phyloP scores from a whole-genome alignment of 1,140 invertebrate species.

The Drosophila mauritiana region DNA sequence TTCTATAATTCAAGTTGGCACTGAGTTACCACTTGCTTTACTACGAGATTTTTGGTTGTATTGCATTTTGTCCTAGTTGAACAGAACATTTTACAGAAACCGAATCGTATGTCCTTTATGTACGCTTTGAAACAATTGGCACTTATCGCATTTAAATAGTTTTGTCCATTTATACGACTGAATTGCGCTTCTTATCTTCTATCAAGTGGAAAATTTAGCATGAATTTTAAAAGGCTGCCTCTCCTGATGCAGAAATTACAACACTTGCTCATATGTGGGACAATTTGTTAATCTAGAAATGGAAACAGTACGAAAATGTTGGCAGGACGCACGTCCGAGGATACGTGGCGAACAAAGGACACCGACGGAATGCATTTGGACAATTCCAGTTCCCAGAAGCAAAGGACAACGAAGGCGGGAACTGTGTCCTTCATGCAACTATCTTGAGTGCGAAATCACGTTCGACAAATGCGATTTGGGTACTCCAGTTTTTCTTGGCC shows the following conservation, averaged over 20 bases:
- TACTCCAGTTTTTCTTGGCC: slow-evolving; percentile 9
- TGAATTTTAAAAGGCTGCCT: slow-evolving; percentile 3
- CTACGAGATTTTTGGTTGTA: not conserved
- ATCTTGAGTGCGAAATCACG: slow-evolving; percentile 77
- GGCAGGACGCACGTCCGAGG: slow-evolving; percentile 32
- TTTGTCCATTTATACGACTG: not conserved
- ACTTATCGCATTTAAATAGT: not conserved
- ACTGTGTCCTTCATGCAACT: slow-evolving; percentile 31
- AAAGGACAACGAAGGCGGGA: slow-evolving; percentile 20
- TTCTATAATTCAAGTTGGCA: not conserved
- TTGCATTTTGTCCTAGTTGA: no score
- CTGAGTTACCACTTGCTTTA: not conserved
- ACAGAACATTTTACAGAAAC: no score
- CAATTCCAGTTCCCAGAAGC: slow-evolving; percentile 58
- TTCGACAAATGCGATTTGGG: slow-evolving; percentile 38
- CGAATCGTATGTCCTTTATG: not conserved
- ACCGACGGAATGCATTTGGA: slow-evolving; percentile 15
- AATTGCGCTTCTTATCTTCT: slow-evolving; percentile 5
- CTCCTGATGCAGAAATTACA: not conserved
- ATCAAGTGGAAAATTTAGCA: slow-evolving; percentile 16
- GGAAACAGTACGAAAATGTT: not conserved
- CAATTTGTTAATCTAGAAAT: slow-evolving; percentile 35
- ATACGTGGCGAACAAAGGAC: slow-evolving; percentile 56
- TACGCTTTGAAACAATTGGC: slow-evolving; percentile 1
- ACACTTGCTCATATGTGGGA: slow-evolving; percentile 21